phyloP scores from a whole-genome alignment of 2,113 vertebrate species.

The Bungarus multicinctus region DNA sequence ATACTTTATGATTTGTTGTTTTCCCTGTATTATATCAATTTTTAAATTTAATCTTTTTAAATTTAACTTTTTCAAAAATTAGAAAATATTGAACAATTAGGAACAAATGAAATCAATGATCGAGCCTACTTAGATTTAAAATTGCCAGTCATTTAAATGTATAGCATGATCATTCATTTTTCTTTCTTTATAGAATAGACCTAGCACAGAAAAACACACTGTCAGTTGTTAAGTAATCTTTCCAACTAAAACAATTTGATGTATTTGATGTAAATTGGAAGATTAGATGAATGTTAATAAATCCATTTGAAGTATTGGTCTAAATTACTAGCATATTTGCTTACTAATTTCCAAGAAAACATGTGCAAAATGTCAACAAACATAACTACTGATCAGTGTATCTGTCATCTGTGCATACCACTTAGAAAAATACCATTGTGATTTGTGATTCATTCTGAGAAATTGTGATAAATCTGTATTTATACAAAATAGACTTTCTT shows the following conservation, averaged over 20 bases:
- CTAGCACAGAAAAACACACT: not conserved
- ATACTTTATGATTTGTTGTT: not conserved
- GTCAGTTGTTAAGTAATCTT: not conserved
- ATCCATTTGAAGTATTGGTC: not conserved
- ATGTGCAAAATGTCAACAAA: not conserved
- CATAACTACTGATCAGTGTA: not conserved
- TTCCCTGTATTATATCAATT: not conserved
- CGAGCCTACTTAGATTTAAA: not conserved
- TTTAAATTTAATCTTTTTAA: not conserved
- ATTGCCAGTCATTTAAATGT: not conserved
- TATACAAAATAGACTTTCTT: not conserved
- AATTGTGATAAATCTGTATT: not conserved
- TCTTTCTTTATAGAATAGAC: not conserved
- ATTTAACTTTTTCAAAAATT: not conserved
- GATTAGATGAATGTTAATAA: not conserved
- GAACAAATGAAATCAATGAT: not conserved
- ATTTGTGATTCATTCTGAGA: constrained; percentile 4
- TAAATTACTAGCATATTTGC: not conserved
- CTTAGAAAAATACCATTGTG: not conserved
- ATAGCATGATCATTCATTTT: not conserved
- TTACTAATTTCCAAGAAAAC: not conserved
- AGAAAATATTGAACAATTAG: not conserved
- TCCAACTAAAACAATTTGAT: not conserved
- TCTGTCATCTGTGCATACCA: accelerated
- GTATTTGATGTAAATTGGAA: not conserved